Base-by-base conservation (phyloP, 2,113 vertebrate species). In the Oxygymnocypris stewartii region DNA sequence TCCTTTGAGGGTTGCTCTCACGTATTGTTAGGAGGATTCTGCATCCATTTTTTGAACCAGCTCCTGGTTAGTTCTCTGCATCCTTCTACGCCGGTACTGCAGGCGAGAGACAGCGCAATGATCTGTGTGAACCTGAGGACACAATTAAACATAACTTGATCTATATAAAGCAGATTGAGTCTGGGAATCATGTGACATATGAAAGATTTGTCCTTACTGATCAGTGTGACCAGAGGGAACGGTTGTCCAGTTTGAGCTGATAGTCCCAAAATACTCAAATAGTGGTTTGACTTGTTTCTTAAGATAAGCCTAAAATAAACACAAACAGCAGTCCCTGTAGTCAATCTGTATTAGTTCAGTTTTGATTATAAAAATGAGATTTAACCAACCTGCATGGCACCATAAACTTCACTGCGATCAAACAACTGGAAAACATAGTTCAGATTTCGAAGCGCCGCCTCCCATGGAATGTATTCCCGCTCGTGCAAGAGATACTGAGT, bases 381-480 rank as follows among this genome's bases (percentile, higher is more conserved):
- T 67, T 37, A 51, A 51, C 86, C 51, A 6, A 98, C 98, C 96
- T 94, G 91, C 96, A 99, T 96, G 14, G 91, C 90, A 28, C 94
- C 94, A 0, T 96, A 96, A 86, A 97, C 96, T 6, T 97, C 95
- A 0, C 93, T 95, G 42, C 95, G 96, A 85, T 98, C 97, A 2
- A 99, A 95, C 96, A 99, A 96, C 25, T 94, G 94, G 89, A 90
- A 85, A 86, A 96, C 96, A 90, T 97, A 97, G 12, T 78, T 73
- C 10, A 99, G 94, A 87, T 95, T 97, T 88, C 67, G 89, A 71
- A 97, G 86, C 0, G 97, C 95, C 0, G 96, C 94, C 87, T 95
- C 23, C 98, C 97, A 99, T 23, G 98, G 98, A 78, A 99, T 93
- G 92, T 96, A 99, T 0, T 92, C 95, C 0, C 0, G 92, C 89